Evolutionary conservation across 2,888 invertebrate genomes (phyloP).

Genomic region (Hymenopus coronatus): DNA sequence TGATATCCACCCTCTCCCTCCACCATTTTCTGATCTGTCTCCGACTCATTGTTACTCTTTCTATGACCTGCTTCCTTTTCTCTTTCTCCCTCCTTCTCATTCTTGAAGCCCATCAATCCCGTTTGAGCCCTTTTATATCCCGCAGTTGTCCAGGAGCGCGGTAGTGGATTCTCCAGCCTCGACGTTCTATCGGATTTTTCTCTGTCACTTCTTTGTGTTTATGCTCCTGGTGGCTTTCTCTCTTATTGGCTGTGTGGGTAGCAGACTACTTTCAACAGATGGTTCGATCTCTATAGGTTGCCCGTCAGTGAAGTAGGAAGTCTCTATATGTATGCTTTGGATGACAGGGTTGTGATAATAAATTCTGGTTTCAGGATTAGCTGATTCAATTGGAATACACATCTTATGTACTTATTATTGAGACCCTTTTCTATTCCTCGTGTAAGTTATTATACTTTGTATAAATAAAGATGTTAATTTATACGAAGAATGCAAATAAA

Average conservation of each 20-base stretch:
- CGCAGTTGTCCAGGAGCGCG: background rate
- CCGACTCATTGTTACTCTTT: background rate
- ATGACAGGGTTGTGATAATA: too few relatives aligned
- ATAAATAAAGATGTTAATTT: too few relatives aligned
- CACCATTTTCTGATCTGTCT: background rate
- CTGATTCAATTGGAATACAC: too few relatives aligned
- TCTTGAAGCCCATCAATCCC: constrained; percentile 18
- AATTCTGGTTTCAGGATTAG: too few relatives aligned
- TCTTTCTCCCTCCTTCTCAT: background rate
- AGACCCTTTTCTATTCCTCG: too few relatives aligned
- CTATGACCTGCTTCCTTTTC: background rate
- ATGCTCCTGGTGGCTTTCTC: background rate
- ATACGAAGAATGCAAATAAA: too few relatives aligned
- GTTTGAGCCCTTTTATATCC: constrained; percentile 17
- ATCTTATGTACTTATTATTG: too few relatives aligned
- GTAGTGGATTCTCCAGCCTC: background rate
- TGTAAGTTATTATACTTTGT: too few relatives aligned
- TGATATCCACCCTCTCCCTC: background rate
- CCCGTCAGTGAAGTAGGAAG: background rate
- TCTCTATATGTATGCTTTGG: too few relatives aligned
- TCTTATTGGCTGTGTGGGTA: background rate
- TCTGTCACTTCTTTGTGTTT: constrained; percentile 13
- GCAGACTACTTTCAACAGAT: background rate
- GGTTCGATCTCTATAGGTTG: background rate
- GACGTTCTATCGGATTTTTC: constrained; percentile 13